phyloP scores from a whole-genome alignment of 2,888 invertebrate species.

The Chrysina gloriosa region DNA sequence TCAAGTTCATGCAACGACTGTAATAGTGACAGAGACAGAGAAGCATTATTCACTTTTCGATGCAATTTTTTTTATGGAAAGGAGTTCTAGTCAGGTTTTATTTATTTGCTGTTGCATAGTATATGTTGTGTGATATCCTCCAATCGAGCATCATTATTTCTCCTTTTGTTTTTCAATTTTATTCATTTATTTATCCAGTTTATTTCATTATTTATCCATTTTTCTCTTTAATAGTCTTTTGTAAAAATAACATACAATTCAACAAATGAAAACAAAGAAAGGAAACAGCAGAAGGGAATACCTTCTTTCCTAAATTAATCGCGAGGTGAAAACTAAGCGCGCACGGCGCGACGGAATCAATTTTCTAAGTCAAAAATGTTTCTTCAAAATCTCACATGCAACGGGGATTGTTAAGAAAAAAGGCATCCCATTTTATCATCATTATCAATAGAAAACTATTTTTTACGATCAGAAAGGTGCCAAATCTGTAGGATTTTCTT shows the following conservation, averaged over 20 bases:
- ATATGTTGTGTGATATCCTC: not conserved
- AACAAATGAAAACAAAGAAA: conserved; percentile 33
- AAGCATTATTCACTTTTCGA: too few relatives aligned
- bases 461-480: conserved; percentile 12
- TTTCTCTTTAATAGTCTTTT: conserved; percentile 23
- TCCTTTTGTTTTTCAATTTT: conserved; percentile 15
- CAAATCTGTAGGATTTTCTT: not conserved
- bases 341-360: not conserved
- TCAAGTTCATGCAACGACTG: too few relatives aligned
- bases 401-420: too few relatives aligned
- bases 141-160: not conserved
- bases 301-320: not conserved
- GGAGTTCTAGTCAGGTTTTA: conserved; percentile 29
- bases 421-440: too few relatives aligned
- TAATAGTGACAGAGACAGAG: too few relatives aligned
- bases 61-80: too few relatives aligned
- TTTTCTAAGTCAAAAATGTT: too few relatives aligned
- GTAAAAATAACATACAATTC: conserved; percentile 36
- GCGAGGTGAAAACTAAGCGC: not conserved
- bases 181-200: too few relatives aligned
- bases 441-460: too few relatives aligned
- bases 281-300: not conserved
- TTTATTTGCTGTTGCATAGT: conserved; percentile 33
- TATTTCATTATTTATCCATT: not conserved
- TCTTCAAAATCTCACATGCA: too few relatives aligned